Evolutionary conservation across 37 sponge, comb jelly and placozoan species (phyloP).

Genomic region (Cliona cf. orientalis): DNA sequence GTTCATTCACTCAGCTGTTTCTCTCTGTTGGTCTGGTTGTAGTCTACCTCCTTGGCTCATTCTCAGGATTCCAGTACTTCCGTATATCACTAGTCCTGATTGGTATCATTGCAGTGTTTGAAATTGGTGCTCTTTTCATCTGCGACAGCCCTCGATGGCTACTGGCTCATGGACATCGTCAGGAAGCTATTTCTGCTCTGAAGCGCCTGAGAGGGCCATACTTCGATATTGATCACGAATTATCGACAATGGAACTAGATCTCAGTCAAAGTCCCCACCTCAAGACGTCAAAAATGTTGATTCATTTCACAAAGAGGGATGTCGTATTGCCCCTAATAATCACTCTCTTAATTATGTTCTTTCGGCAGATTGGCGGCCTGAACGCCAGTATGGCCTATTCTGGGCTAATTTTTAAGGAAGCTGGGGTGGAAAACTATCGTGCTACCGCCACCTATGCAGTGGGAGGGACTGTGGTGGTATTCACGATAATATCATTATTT

Average conservation of each 20-base stretch:
- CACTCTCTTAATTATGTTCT: conserved; percentile 27
- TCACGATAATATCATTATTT: conserved; percentile 37
- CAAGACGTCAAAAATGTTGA: not conserved
- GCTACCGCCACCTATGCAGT: conserved; percentile 20
- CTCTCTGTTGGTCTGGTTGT: conserved; percentile 32
- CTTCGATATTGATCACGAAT: conserved; percentile 35
- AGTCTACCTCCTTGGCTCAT: conserved; percentile 25
- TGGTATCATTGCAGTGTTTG: conserved; percentile 32
- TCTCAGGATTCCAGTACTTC: conserved; percentile 36
- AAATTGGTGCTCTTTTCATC: conserved; percentile 13
- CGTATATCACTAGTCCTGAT: conserved; percentile 26
- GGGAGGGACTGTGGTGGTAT: conserved; percentile 25
- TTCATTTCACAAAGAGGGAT: conserved; percentile 16
- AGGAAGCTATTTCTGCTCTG: conserved; percentile 28
- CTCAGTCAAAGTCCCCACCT: conserved; percentile 2
- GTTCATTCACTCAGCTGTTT: conserved; percentile 41
- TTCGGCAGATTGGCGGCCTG: conserved; percentile 58
- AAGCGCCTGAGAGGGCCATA: conserved; percentile 52
- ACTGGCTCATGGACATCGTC: conserved; percentile 24
- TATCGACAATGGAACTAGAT: conserved; percentile 25
- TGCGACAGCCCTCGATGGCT: conserved; percentile 68
- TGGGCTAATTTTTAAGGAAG: conserved; percentile 27
- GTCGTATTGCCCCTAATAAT: conserved; percentile 30
- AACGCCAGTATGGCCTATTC: conserved; percentile 48
- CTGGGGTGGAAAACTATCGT: conserved; percentile 5